These are phyloP conservation scores for Pelecanus crispus DNA, from an alignment of 2,113 vertebrate species.

Conservation along the genomic window DNA sequence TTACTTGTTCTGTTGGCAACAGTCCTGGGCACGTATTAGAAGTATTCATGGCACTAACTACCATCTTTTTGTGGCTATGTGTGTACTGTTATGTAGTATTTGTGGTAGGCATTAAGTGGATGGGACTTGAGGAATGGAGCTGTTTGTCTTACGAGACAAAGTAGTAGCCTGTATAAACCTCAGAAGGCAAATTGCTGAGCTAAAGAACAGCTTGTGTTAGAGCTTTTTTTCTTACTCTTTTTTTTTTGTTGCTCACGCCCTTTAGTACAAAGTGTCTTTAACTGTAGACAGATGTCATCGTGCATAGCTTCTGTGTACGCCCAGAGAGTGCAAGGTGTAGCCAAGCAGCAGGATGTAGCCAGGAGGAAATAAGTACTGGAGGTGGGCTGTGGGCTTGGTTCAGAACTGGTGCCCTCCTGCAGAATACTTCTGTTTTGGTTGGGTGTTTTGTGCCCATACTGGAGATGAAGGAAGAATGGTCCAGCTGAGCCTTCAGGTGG, in stretches of 20 bases:
- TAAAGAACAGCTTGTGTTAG: neutral
- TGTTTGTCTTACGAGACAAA: neutral
- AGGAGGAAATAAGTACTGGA: rapidly evolving
- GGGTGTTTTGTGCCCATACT: neutral
- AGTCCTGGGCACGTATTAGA: neutral
- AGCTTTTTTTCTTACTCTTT: neutral
- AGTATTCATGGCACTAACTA: neutral
- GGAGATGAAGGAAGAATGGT: neutral
- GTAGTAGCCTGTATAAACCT: neutral
- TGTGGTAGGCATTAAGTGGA: neutral
- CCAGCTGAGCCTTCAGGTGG: neutral
- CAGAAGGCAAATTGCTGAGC: neutral
- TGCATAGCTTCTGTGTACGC: neutral
- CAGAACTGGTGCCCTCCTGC: neutral
- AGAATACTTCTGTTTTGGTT: neutral
- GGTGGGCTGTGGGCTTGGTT: neutral
- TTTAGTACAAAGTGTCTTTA: neutral
- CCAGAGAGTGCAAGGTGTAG: neutral
- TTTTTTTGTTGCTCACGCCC: neutral
- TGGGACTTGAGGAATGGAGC: neutral
- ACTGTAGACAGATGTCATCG: neutral
- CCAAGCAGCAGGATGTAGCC: neutral
- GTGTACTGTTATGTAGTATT: neutral
- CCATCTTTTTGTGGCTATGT: neutral
- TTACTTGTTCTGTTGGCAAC: neutral